These are phyloP conservation scores for Apoda limacodes DNA, from an alignment of 2,888 invertebrate genomes.

Conservation along the genomic window DNA sequence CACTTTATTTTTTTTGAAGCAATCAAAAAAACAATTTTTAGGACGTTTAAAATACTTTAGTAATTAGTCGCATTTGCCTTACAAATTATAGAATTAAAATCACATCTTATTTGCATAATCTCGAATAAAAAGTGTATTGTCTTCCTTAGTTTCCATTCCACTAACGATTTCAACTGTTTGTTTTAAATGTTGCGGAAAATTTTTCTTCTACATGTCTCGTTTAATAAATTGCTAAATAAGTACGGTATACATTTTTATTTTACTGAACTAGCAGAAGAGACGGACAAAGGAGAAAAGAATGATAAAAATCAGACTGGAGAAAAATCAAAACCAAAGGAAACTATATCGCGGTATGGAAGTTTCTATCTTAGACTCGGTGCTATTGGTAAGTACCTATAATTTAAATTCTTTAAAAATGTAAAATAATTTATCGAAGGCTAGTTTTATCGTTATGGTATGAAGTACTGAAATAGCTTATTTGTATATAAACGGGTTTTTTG, in stretches of 20 bases:
- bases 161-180: constrained; percentile 45
- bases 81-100: constrained; percentile 68
- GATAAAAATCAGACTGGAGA: constrained; percentile 41
- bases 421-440: too few relatives aligned
- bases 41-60: constrained; percentile 19
- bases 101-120: constrained; percentile 67
- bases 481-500: too few relatives aligned
- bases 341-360: constrained; percentile 78
- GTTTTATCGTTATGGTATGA: too few relatives aligned
- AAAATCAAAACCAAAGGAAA: constrained; percentile 47
- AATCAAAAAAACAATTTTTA: too few relatives aligned
- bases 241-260: constrained; percentile 7
- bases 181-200: too few relatives aligned
- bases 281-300: constrained; percentile 45
- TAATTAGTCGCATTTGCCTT: constrained; percentile 62
- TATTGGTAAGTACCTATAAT: constrained; percentile 75
- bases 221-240: too few relatives aligned
- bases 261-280: constrained; percentile 35
- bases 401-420: too few relatives aligned
- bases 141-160: constrained; percentile 55
- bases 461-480: too few relatives aligned
- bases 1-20: too few relatives aligned
- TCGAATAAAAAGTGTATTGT: constrained; percentile 51
- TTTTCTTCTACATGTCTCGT: too few relatives aligned
- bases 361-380: constrained; percentile 89